Evolutionary conservation across 2,113 vertebrate genomes (phyloP), one percentile per base, ranked within the genome.

Genomic region (Oryctolagus cuniculus): DNA sequence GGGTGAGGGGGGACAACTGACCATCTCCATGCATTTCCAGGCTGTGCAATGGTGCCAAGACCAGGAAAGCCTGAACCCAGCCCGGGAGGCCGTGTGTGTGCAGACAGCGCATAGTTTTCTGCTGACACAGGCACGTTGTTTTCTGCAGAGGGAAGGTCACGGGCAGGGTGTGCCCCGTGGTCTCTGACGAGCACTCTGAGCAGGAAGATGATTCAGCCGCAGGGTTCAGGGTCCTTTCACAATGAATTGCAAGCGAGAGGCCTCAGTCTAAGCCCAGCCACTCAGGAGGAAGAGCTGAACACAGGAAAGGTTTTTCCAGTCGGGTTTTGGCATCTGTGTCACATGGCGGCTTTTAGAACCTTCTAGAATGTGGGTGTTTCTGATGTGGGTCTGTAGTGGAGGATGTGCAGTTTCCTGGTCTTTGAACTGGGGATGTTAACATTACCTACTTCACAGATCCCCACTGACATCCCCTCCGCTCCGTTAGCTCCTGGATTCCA

Each of bases 281-380:
- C 82, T 51, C 25, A 36, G 34, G 67, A 25, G 36, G 53, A 77
- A 91, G 31, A 12, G 21, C 24, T 24, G 66, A 31, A 38, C 44
- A 36, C 24, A 34, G 9, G 1, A 27, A 72, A 25, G 6, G 13
- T 10, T 55, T 61, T 34, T 75, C 24, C 63, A 69, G 44, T 44
- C 36, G 31, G 53, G 77, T 53, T 53, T 67, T 19, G 44, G 44
- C 10, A 53, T 24, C 10, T 79, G n/a, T 55, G 13, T 67, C 44
- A 80, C 51, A 53, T 0, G 11, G 55, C 38, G n/a, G 34, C 10
- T 69, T 84, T 58, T 79, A 51, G 89, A 73, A 87, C 75, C 66
- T 90, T 92, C 89, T 44, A 84, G 82, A 87, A 51, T 3, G 24
- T 36, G n/a, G 63, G 51, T 70, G n/a, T 67, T 70, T 85, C 10